phyloP scores from a whole-genome alignment of 2,888 invertebrate species.

The Drosophila gaucha region DNA sequence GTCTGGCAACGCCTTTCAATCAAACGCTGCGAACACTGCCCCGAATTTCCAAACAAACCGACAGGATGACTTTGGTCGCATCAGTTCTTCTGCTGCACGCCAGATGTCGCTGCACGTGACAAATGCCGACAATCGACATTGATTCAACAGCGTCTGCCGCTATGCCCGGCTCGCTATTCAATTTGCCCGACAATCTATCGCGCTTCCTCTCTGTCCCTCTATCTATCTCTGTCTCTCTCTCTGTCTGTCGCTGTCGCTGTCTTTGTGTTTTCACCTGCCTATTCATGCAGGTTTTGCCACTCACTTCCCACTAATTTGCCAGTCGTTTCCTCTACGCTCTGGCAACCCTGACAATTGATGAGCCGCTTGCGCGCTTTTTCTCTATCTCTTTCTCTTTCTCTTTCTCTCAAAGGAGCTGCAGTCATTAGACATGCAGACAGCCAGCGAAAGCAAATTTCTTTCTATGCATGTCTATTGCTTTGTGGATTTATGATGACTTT shows the following conservation, averaged over 20 bases:
- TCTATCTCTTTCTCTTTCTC: neutral
- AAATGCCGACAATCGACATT: slow-evolving; percentile 67
- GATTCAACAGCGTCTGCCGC: slow-evolving; percentile 3
- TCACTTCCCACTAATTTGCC: slow-evolving; percentile 54
- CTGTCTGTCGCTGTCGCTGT: neutral
- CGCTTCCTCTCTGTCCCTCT: neutral
- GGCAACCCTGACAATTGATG: slow-evolving; percentile 47
- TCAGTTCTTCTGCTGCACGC: slow-evolving; percentile 35
- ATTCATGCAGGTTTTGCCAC: slow-evolving; percentile 16
- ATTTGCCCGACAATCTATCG: slow-evolving; percentile 14
- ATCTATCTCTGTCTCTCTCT: neutral
- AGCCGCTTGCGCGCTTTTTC: slow-evolving; percentile 15
- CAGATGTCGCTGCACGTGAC: slow-evolving; percentile 67
- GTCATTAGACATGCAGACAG: slow-evolving; percentile 41
- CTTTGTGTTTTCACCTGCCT: slow-evolving; percentile 10
- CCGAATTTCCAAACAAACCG: slow-evolving; percentile 59
- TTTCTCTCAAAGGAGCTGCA: slow-evolving; percentile 38
- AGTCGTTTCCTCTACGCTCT: slow-evolving; percentile 27
- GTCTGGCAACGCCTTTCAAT: slow-evolving; percentile 65
- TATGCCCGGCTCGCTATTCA: neutral
- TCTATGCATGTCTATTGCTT: slow-evolving; percentile 22
- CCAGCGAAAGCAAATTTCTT: slow-evolving; percentile 8
- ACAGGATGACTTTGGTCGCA: slow-evolving; percentile 47
- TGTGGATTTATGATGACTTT: slow-evolving; percentile 49
- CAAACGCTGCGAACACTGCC: slow-evolving; percentile 51